Evolutionary conservation across 1,140 invertebrate species (phyloP).

Genomic region (Brachionus rubens): DNA sequence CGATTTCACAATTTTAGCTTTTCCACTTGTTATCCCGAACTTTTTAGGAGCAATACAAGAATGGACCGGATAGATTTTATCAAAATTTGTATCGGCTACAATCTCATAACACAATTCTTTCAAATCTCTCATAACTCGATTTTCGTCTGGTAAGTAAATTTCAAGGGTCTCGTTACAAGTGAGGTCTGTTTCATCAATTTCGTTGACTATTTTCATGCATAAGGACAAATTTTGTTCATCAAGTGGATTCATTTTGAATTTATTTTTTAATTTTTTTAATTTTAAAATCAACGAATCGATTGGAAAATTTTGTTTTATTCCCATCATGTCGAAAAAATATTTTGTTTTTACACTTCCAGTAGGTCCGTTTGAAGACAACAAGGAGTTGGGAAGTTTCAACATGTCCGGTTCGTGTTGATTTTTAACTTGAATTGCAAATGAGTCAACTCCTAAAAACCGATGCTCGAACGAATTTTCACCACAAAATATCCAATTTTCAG

Average conservation of each 20-base stretch:
- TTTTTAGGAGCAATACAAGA: not conserved
- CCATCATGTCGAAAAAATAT: slow-evolving; percentile 23
- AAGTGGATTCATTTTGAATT: not conserved
- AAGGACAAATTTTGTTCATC: not conserved
- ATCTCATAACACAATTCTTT: not conserved
- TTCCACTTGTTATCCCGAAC: not conserved
- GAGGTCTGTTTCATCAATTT: slow-evolving; percentile 9
- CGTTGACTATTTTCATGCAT: slow-evolving; percentile 22
- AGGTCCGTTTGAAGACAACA: not conserved
- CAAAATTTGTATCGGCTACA: not conserved
- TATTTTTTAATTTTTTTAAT: not conserved
- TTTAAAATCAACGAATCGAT: not conserved
- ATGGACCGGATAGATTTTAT: not conserved
- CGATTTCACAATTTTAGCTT: not conserved
- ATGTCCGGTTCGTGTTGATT: not conserved
- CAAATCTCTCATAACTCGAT: not conserved
- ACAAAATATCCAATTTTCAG: not conserved
- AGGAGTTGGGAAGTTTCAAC: slow-evolving; percentile 11
- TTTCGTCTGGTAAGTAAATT: slow-evolving; percentile 27
- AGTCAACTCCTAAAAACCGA: not conserved
- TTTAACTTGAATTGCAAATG: slow-evolving; percentile 4
- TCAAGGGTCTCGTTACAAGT: not conserved
- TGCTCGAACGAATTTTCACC: not conserved
- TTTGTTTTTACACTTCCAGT: too few relatives aligned
- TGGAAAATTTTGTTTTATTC: not conserved